Conservation (phyloP, 2,113 vertebrate species). For the Xiphophorus maculatus region DNA sequence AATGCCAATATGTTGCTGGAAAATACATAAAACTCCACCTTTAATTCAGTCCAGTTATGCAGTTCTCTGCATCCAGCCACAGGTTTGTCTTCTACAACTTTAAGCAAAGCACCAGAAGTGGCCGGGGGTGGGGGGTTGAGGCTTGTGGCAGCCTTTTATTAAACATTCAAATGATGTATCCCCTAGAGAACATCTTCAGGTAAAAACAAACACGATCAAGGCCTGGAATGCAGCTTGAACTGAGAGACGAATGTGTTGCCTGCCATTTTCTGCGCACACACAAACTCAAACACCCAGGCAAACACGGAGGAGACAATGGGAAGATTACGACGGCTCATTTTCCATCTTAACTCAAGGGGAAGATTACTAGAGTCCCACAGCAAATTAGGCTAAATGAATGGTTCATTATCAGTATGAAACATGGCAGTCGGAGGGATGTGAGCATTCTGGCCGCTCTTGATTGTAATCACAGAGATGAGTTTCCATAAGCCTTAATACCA, state of each 20-base stretch:
- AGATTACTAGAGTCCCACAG: slow-evolving; percentile 65
- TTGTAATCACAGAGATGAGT: slow-evolving; percentile 50
- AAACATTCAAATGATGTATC: slow-evolving; percentile 1
- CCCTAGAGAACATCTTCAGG: neutral
- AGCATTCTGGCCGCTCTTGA: slow-evolving; percentile 49
- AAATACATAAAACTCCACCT: too few species aligned
- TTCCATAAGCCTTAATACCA: neutral
- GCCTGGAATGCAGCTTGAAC: slow-evolving; percentile 19
- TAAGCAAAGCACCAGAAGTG: neutral
- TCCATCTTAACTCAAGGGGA: slow-evolving; percentile 65
- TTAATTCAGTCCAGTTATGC: too few species aligned
- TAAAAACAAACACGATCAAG: slow-evolving; percentile 6
- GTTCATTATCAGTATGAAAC: slow-evolving; percentile 66
- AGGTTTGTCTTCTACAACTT: neutral
- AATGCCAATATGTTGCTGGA: too few species aligned
- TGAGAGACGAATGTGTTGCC: slow-evolving; percentile 36
- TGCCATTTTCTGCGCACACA: slow-evolving; percentile 27
- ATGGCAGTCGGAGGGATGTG: slow-evolving; percentile 47
- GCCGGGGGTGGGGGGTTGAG: neutral
- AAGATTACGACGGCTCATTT: slow-evolving; percentile 68
- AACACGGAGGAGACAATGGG: slow-evolving; percentile 48
- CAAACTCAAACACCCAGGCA: slow-evolving; percentile 24
- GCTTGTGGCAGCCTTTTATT: neutral
- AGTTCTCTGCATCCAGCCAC: neutral
- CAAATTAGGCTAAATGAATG: slow-evolving; percentile 69